phyloP scores from a whole-genome alignment of 1,140 invertebrate genomes.

The Dendroctonus ponderosae region DNA sequence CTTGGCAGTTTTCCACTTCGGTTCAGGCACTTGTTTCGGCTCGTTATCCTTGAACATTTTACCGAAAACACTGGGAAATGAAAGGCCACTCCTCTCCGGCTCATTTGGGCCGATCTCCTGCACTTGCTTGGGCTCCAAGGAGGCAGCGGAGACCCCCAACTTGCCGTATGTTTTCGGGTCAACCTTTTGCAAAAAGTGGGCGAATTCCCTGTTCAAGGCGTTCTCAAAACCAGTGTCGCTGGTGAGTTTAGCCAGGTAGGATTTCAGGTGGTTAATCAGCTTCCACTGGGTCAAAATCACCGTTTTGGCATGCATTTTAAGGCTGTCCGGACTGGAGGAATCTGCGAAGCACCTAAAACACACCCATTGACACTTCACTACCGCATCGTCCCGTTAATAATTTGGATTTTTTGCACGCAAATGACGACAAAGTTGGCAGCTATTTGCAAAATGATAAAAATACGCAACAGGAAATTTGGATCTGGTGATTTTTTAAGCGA shows the following conservation, averaged over 20 bases:
- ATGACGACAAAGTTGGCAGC: not conserved
- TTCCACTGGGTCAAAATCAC: slow-evolving; percentile 57
- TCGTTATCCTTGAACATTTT: slow-evolving; percentile 24
- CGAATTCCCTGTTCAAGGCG: slow-evolving; percentile 56
- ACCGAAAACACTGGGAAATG: slow-evolving; percentile 33
- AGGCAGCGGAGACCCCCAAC: slow-evolving; percentile 29
- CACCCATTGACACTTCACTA: not conserved
- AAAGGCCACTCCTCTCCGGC: slow-evolving; percentile 6
- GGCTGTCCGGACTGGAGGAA: slow-evolving; percentile 7
- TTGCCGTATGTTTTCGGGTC: slow-evolving; percentile 48
- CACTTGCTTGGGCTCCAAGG: slow-evolving; percentile 12
- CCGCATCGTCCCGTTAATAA: not conserved
- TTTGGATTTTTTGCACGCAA: not conserved
- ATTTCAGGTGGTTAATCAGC: slow-evolving; percentile 53
- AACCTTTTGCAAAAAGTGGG: slow-evolving; percentile 54
- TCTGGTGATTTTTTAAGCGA: slow-evolving; percentile 8
- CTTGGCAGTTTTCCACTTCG: slow-evolving; percentile 45
- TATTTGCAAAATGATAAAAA: slow-evolving; percentile 13
- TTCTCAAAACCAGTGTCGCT: slow-evolving; percentile 54
- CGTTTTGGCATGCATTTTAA: slow-evolving; percentile 42
- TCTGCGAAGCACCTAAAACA: slow-evolving; percentile 13
- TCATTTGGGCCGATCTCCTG: slow-evolving; percentile 7
- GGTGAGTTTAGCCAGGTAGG: slow-evolving; percentile 53
- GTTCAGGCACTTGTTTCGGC: slow-evolving; percentile 29
- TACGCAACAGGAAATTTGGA: slow-evolving; percentile 17